Percentiles rank a stretch among this genome's conserved stretches.
These are phyloP conservation scores for Rhinoptilus africanus DNA, from an alignment of 2,113 vertebrate genomes.

Conservation along the genomic window DNA sequence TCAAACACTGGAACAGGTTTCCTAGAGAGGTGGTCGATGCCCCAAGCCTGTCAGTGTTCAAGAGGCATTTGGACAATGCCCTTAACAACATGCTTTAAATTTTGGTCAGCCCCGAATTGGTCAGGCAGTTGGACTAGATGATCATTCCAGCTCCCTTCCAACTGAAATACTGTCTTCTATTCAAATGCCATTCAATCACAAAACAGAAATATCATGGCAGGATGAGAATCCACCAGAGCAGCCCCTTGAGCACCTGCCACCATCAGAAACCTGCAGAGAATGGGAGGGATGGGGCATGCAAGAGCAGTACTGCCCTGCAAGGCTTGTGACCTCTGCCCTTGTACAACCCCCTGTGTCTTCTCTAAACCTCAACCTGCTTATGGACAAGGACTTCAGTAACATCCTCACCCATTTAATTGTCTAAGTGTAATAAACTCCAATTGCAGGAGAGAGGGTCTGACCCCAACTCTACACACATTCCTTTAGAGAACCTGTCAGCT, in stretches of 20 bases:
- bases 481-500: not conserved
- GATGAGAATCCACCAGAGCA: not conserved
- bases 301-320: not conserved
- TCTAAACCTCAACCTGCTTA: not conserved
- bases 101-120: not conserved
- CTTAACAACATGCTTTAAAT: not conserved
- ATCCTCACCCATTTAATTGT: not conserved
- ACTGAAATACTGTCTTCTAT: not conserved
- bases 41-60: not conserved
- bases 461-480: not conserved
- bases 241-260: not conserved
- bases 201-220: not conserved
- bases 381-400: not conserved
- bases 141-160: not conserved
- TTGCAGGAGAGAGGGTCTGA: not conserved
- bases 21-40: not conserved
- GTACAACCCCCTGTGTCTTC: not conserved
- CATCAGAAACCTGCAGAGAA: not conserved
- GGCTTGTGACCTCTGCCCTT: not conserved
- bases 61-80: not conserved
- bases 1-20: not conserved
- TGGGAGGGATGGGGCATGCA: rapidly evolving
- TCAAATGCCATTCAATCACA: not conserved
- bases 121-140: not conserved
- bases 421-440: not conserved